A percentile compares a stretch with the other conserved stretches of the same genome.
phyloP scores from a whole-genome alignment of 2,797 vertebrate species.

The Clamator glandarius region DNA sequence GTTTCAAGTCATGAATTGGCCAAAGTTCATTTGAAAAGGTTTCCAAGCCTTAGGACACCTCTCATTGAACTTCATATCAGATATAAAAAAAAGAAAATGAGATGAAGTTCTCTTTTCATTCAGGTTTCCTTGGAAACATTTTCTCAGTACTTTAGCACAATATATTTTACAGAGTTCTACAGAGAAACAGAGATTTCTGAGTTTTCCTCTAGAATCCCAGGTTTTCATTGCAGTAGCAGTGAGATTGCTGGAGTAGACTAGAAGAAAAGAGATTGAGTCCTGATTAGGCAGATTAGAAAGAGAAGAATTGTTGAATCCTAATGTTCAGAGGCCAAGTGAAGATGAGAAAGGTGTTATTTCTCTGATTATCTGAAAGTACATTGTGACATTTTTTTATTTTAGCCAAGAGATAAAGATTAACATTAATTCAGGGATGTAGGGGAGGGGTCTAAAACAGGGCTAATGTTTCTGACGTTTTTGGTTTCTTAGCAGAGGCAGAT shows the following conservation, averaged over 20 bases:
- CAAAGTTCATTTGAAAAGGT: background rate
- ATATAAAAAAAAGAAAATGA: background rate
- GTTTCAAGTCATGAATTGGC: background rate
- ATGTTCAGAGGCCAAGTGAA: background rate
- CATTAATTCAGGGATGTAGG: background rate
- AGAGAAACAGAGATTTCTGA: background rate
- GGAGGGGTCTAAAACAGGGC: background rate
- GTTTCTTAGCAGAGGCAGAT: background rate
- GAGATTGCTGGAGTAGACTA: background rate
- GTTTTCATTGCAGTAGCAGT: background rate
- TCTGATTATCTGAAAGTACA: background rate
- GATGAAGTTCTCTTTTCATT: background rate
- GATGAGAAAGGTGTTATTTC: background rate
- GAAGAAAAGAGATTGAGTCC: background rate
- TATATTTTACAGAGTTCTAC: background rate
- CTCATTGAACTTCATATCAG: background rate
- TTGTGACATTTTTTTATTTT: background rate
- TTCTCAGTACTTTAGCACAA: background rate
- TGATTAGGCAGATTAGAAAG: background rate
- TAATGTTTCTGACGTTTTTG: background rate
- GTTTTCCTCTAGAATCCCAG: background rate
- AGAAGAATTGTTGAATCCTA: background rate
- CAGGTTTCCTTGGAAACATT: conserved; percentile 14
- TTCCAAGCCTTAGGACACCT: background rate
- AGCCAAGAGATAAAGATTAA: background rate